A percentile compares a stretch with the other conserved stretches of the same genome.
Conservation (phyloP, 2,888 invertebrate species). For the Eristalinus aeneus region DNA sequence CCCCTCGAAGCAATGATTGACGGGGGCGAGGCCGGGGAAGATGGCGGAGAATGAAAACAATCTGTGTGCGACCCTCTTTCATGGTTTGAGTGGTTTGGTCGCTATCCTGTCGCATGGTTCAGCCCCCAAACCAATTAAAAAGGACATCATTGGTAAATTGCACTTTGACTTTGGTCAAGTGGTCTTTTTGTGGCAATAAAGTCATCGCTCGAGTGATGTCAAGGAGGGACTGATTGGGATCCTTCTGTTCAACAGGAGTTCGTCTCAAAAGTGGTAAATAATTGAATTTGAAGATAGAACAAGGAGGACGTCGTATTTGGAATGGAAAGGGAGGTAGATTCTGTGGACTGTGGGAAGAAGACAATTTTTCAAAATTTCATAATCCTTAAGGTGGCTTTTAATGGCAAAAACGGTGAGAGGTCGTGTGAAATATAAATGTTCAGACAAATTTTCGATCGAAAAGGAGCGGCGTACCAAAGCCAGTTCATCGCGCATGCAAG, state of each 20-base stretch:
- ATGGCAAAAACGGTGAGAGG: no score
- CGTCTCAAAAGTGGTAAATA: neutral
- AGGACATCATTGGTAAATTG: slow-evolving; percentile 66
- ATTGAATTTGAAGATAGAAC: neutral
- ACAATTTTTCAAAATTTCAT: no score
- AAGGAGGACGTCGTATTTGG: neutral
- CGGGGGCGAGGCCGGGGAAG: neutral
- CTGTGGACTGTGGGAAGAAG: neutral
- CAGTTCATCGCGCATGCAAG: no score
- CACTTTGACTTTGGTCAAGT: slow-evolving; percentile 66
- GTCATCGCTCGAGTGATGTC: neutral
- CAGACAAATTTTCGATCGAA: no score
- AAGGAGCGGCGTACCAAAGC: no score
- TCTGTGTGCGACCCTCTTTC: neutral
- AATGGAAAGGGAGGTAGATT: neutral
- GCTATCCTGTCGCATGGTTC: neutral
- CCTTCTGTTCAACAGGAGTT: slow-evolving; percentile 35
- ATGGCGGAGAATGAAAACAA: neutral
- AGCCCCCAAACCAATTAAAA: slow-evolving; percentile 62
- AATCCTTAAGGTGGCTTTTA: no score
- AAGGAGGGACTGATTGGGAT: slow-evolving; percentile 26
- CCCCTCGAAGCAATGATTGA: slow-evolving; percentile 34
- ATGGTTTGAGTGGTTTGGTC: neutral
- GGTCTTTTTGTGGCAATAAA: slow-evolving; percentile 41
- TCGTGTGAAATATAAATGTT: no score